Evolutionary conservation across 2,888 invertebrate genomes (phyloP), one percentile per base, ranked within the genome.

Genomic region (Mallateleia sp.): DNA sequence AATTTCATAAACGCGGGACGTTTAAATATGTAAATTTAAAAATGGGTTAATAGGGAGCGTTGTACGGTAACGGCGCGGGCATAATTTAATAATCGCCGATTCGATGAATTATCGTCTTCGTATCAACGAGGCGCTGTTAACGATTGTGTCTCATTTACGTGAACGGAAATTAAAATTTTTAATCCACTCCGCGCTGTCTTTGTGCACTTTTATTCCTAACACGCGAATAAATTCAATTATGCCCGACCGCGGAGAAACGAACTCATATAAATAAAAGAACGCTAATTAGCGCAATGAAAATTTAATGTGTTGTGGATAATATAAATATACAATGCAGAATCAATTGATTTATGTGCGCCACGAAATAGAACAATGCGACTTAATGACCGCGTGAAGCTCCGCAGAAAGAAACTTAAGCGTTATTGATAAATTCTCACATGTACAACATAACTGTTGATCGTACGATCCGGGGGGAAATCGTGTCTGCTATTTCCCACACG

Each of bases 341-440:
- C 71, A 54, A 71, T 80, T 72, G 72, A 72, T 72, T 80, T 80
- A 72, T 72, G 47, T 54, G 66, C 34, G 71, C 81, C 56, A 67
- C 66, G 58, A 81, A 74, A 67, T 81, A 38, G 74, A 81, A 67
- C 81, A 81, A 81, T 81, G 66, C 34, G 50, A 74, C 38, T 58
- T 74, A 81, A 81, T 74, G 66, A 81, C 74, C 81, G 42, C 58
- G 66, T 62, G 64, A 45, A 71, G 38, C 54, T 66, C 28, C 47
- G 60, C 28, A 60, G 62, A 45, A 50, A 38, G 72, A 72, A 62
- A 72, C 20, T 28, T 58, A 54, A 79, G 20, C 60, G 69, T 56
- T 80, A 80, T 80, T 80, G 81, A 81, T 81, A 81, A 81, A 81
- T 74, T 81, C 81, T 58, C 81, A 74, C 81, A 81, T 72, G 25